Evolutionary conservation across 2,888 invertebrate genomes (phyloP), one percentile per base, ranked within the genome.

Genomic region (Ceriagrion tenellum): DNA sequence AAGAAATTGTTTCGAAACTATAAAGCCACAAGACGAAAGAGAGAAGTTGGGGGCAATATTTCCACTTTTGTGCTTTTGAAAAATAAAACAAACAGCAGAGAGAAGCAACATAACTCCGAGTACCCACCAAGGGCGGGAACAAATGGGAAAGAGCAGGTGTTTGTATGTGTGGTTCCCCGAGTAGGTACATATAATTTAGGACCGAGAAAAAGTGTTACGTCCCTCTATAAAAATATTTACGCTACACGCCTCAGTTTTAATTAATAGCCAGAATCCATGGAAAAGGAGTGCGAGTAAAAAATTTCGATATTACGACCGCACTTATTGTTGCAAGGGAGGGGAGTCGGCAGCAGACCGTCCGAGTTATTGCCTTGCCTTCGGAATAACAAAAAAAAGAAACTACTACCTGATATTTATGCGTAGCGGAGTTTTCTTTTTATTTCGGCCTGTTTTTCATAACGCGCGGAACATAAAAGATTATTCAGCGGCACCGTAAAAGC

Each of bases 341-440:
- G 13, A 12, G 20, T 1, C 12, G 13, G 59, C 3, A 35, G 30
- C 81, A 30, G 81, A 16, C 23, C 69, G 81, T 12, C 81, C 30
- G 81, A 81, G 81, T 81, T 81, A 81, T 81, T 81, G 81, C 81
- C 81, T 23, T 35, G 13, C 30, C 35, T 35, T 81, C 35, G 81
- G 59, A 59, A 59, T 59, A 81, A 81, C 35, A 81, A 81, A 4
- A 4, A 47, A 47, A 47, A 47, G 8, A 47, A 47, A 47, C 47
- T 8, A 47, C 81, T 81, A 81, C 81, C 81, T 6, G 35, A 81
- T 81, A 81, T 81, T 81, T 81, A 81, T 81, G 81, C 81, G 81
- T 35, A 18, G 81, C 59, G 12, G 30, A 81, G 13, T 59, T 59
- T 59, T 59, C 59, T 20, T 59, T 59, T 59, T 59, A 20, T 81